Base-by-base conservation (phyloP, 2,113 vertebrate species). In the Pseudopodoces humilis region DNA sequence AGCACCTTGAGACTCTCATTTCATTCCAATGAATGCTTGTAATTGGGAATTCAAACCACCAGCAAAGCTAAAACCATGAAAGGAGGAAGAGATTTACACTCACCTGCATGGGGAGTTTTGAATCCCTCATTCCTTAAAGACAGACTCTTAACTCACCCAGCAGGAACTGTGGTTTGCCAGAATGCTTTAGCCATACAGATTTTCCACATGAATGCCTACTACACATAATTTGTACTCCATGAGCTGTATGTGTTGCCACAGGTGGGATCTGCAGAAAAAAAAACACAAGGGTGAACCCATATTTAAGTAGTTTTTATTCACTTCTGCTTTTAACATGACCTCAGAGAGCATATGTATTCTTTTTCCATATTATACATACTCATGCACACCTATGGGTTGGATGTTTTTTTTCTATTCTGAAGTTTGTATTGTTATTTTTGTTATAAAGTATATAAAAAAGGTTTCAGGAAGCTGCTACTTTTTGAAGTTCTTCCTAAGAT, bases 51-150 rank as follows among this genome's bases (percentile, higher is more conserved):
- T 64, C 91, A 95, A 92, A 70, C 55, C 78, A 90, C n/a, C 50
- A 95, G 87, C 77, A 90, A 95, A 81, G 69, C 46, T 71, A 81
- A 91, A 83, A 74, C n/a, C 62, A 64, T 80, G 67, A 93, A 90
- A 94, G 70, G n/a, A 90, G 24, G 27, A 93, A 94, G 41, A 95
- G 81, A 96, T 88, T 93, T 96, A 92, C 75, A n/a, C 63, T 85
- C 82, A 81, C 71, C 81, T 94, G 53, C 81, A 79, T 27, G 46
- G 50, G 52, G 49, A 83, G 39, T 77, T 92, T 52, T 50, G 78
- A 92, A 91, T 68, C 50, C 56, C 89, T 93, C 62, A 17, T 64
- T 91, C 58, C 85, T 67, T 62, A 72, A 87, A 68, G 89, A 92
- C 71, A 90, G 60, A n/a, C 47, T 85, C 78, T 83, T 86, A 93